These are phyloP conservation scores for Mesocentrotus franciscanus DNA, from an alignment of 53 echinoderm and acorn worm species.

Conservation along the genomic window DNA sequence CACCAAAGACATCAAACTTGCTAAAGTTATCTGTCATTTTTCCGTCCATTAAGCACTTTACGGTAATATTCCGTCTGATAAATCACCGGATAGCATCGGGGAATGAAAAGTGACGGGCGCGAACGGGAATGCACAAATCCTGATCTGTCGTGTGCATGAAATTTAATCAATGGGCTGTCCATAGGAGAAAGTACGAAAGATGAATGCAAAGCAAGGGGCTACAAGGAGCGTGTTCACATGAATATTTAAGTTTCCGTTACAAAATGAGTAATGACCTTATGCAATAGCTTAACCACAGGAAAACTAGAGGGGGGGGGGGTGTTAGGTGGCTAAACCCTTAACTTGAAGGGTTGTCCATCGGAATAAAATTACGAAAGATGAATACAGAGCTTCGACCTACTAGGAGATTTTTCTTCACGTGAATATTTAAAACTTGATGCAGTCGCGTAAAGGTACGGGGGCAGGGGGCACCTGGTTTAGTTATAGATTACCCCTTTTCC, in stretches of 20 bases:
- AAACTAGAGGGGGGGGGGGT: background rate
- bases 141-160: slow-evolving; percentile 18
- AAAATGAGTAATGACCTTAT: background rate
- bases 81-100: background rate
- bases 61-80: slow-evolving; percentile 17
- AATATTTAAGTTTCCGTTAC: background rate
- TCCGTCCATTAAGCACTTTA: background rate
- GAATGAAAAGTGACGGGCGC: slow-evolving; percentile 41
- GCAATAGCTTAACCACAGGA: background rate
- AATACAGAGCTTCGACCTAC: background rate
- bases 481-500: no score
- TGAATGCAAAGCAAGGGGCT: background rate
- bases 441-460: no score
- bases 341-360: background rate
- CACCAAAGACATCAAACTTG: background rate
- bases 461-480: no score
- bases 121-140: background rate
- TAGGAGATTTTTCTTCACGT: no score
- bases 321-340: background rate
- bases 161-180: slow-evolving; percentile 24
- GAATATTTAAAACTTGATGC: no score
- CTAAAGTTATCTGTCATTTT: background rate
- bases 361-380: background rate
- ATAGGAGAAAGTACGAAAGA: background rate
- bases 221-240: background rate